Evolutionary conservation across 2,888 invertebrate species (phyloP).

Genomic region (Drosophila niveifrons): DNA sequence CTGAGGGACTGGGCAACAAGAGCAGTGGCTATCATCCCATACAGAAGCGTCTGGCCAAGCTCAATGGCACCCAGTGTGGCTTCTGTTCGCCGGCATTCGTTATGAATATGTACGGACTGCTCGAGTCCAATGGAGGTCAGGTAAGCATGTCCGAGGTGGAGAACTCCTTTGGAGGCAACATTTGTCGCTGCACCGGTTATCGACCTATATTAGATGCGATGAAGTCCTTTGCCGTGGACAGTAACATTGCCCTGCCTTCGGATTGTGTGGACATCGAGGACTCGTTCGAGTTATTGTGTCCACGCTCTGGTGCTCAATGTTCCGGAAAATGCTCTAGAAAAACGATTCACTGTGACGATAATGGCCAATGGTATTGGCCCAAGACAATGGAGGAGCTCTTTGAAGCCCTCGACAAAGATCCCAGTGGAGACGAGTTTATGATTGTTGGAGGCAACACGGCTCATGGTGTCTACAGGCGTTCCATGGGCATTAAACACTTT

Average conservation of each 20-base stretch:
- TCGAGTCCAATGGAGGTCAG: conserved; percentile 86
- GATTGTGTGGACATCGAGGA: conserved; percentile 86
- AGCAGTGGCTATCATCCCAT: conserved; percentile 89
- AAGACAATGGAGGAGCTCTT: conserved; percentile 66
- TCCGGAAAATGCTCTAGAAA: conserved; percentile 82
- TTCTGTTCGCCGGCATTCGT: conserved; percentile 92
- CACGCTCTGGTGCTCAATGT: conserved; percentile 83
- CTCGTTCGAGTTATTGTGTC: conserved; percentile 58
- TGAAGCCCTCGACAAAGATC: conserved; percentile 80
- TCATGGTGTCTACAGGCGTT: conserved; percentile 87
- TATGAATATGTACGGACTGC: conserved; percentile 89
- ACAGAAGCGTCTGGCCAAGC: conserved; percentile 88
- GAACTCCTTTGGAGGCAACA: conserved; percentile 91
- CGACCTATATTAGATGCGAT: conserved; percentile 92
- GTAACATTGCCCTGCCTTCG: conserved; percentile 84
- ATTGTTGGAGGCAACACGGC: conserved; percentile 92
- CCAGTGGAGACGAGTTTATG: conserved; percentile 86
- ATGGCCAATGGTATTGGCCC: conserved; percentile 82
- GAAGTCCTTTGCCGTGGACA: conserved; percentile 90
- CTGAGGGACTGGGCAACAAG: conserved; percentile 90
- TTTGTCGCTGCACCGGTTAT: conserved; percentile 93
- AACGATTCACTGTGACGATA: conserved; percentile 77
- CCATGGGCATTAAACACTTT: conserved; percentile 85
- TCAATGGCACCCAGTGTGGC: conserved; percentile 91
- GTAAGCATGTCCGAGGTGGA: conserved; percentile 89